These are phyloP conservation scores for Melospiza georgiana DNA, from an alignment of 2,113 vertebrate genomes.

Conservation along the genomic window DNA sequence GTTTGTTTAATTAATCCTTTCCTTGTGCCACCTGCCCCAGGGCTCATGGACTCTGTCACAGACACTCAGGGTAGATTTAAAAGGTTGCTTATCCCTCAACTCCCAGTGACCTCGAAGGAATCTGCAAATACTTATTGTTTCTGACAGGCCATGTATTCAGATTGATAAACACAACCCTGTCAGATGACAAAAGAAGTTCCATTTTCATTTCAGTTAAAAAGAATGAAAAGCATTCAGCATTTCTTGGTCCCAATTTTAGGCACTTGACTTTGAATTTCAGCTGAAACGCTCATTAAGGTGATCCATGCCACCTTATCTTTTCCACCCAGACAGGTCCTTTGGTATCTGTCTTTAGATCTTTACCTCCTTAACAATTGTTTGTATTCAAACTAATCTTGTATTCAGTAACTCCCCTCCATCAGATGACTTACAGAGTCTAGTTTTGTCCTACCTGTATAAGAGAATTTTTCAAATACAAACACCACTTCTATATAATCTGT, in stretches of 20 bases:
- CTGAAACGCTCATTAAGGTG: constrained; percentile 24
- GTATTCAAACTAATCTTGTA: neutral
- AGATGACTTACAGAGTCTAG: neutral
- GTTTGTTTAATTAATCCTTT: constrained; percentile 54
- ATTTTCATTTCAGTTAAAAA: neutral
- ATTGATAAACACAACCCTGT: constrained; percentile 2
- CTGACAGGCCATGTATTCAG: constrained; percentile 26
- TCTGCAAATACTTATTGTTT: constrained; percentile 38
- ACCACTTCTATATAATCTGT: neutral
- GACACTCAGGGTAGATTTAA: constrained; percentile 8
- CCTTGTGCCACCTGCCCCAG: neutral
- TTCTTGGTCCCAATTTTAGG: constrained; percentile 5
- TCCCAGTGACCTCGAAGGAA: constrained; percentile 37
- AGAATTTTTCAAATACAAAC: neutral
- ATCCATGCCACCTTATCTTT: constrained; percentile 27
- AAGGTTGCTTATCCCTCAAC: constrained; percentile 24
- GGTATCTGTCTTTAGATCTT: constrained; percentile 41
- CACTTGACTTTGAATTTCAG: neutral
- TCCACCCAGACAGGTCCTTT: constrained; percentile 1
- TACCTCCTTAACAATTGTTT: neutral
- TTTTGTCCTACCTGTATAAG: neutral
- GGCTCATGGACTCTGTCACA: constrained; percentile 49
- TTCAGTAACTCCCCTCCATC: neutral
- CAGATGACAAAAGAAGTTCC: neutral
- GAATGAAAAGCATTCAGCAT: constrained; percentile 25